Percentiles rank a stretch among this genome's conserved stretches.
Evolutionary conservation across 2,888 invertebrate genomes (phyloP).

Genomic region (Zaprionus obscuricornis): DNA sequence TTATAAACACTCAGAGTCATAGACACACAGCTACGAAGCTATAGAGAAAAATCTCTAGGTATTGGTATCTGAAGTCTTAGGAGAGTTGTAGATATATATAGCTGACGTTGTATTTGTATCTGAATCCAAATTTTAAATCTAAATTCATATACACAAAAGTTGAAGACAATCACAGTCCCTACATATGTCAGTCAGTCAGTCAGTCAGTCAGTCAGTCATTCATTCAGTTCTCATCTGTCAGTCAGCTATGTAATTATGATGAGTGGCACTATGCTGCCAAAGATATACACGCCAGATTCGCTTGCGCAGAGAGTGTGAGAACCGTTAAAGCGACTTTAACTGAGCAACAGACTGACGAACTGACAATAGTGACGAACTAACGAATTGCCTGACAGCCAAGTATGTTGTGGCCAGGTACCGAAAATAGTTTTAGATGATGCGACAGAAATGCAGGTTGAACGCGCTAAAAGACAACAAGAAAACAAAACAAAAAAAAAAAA

Average conservation of each 20-base stretch:
- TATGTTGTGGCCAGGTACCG: conserved; percentile 45
- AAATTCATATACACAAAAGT: too few species aligned
- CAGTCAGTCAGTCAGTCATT: conserved; percentile 17
- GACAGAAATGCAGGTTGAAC: conserved; percentile 69
- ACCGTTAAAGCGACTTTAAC: conserved; percentile 71
- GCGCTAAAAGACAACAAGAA: conserved; percentile 14
- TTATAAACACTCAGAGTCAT: conserved; percentile 58
- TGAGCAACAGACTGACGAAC: conserved; percentile 31
- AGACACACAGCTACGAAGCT: conserved; percentile 11
- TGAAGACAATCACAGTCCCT: too few species aligned
- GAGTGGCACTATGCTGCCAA: conserved; percentile 74
- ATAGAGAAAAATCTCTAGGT: too few species aligned
- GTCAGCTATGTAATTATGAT: conserved; percentile 57
- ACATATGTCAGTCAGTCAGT: conserved; percentile 30
- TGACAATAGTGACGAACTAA: too few species aligned
- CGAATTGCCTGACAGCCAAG: conserved; percentile 45
- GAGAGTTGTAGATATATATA: too few species aligned
- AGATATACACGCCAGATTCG: conserved; percentile 70
- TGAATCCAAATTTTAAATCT: conserved; percentile 22
- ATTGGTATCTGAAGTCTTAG: too few species aligned
- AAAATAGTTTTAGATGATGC: conserved; percentile 69
- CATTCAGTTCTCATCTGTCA: conserved; percentile 14
- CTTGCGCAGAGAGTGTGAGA: conserved; percentile 69
- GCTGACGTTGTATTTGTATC: too few species aligned
- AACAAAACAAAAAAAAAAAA: conserved; percentile 10